Evolutionary conservation across 2,797 vertebrate species (phyloP).

Genomic region (Bradypodion ventrale): DNA sequence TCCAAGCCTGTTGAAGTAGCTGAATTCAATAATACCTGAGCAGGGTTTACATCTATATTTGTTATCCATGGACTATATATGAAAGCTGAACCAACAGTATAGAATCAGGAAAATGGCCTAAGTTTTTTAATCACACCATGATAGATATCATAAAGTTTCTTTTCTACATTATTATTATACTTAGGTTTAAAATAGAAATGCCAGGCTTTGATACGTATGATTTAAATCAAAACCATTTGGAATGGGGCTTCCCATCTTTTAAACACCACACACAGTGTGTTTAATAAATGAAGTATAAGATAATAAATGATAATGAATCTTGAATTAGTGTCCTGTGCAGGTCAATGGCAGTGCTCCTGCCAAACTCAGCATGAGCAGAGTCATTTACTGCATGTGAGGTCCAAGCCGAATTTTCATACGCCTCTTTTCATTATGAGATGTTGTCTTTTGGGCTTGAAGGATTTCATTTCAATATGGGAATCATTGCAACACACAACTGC

Average conservation of each 20-base stretch:
- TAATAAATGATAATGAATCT: constrained; percentile 50
- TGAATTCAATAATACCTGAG: too few species aligned
- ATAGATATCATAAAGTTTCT: constrained; percentile 24
- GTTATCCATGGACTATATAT: constrained; percentile 50
- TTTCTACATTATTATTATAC: constrained; percentile 30
- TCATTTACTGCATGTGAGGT: constrained; percentile 29
- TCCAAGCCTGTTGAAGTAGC: too few species aligned
- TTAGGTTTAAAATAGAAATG: constrained; percentile 24
- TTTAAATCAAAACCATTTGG: constrained; percentile 17
- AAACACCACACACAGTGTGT: constrained; percentile 39
- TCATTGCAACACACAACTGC: background rate
- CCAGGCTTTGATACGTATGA: constrained; percentile 29
- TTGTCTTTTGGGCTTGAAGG: background rate
- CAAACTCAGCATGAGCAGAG: constrained; percentile 38
- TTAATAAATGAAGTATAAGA: constrained; percentile 57
- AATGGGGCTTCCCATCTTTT: constrained; percentile 27
- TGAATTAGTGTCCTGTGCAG: constrained; percentile 36
- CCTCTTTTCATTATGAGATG: constrained; percentile 25
- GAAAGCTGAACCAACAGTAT: constrained; percentile 65
- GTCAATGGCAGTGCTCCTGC: constrained; percentile 38
- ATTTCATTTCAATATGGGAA: constrained; percentile 1
- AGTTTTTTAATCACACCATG: constrained; percentile 51
- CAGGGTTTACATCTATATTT: too few species aligned
- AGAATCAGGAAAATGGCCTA: constrained; percentile 55
- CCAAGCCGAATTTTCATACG: constrained; percentile 6